Base-by-base conservation (phyloP, 2,797 vertebrate species). In the Melopsittacus undulatus region DNA sequence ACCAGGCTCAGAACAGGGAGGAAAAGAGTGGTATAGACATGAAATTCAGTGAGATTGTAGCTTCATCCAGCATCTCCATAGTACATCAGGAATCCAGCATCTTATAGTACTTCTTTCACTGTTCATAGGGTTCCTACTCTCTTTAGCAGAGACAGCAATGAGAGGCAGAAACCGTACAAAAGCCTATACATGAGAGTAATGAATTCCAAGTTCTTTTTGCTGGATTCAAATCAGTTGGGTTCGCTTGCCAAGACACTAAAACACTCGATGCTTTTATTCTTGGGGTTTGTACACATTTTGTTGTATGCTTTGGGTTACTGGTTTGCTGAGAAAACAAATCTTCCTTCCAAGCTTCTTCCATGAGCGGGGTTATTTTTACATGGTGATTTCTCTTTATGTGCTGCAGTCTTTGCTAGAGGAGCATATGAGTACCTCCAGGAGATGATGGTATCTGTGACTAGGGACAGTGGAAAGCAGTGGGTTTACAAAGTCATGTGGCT, bases 251-350 rank as follows among this genome's bases (percentile, higher is more conserved):
- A 91, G 73, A 86, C 88, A 83, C 68, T 59, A 64, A 90, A 90
- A 89, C 48, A 85, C 85, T 94, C 0, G 7, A 57, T 13, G 68
- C 81, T 92, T 94, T 95, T 92, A 82, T 85, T 87, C 72, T 69
- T 0, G 1, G 54, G 30, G 49, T 87, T 95, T 91, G 86, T 83
- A 89, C 81, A 87, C 49, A 78, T 87, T 95, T 89, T 91, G 86
- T 40, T 89, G 81, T 78, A 34, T 59, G 79, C 78, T 85, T 91
- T 96, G 75, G 72, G 85, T 92, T 78, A 46, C 14, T 69, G 59
- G 59, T 56, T 91, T 92, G 59, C 56, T 96, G 89, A 89, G 70
- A 94, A 97, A 89, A 94, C 74, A 75, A 21, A 89, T 76, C 64
- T 78, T 73, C 78, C 83, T 83, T 85, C 72, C 81, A 95, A 90